Percentiles rank a stretch among this genome's conserved stretches.
Conservation (phyloP, 2,797 vertebrate species). For the Aulostomus chinensis region DNA sequence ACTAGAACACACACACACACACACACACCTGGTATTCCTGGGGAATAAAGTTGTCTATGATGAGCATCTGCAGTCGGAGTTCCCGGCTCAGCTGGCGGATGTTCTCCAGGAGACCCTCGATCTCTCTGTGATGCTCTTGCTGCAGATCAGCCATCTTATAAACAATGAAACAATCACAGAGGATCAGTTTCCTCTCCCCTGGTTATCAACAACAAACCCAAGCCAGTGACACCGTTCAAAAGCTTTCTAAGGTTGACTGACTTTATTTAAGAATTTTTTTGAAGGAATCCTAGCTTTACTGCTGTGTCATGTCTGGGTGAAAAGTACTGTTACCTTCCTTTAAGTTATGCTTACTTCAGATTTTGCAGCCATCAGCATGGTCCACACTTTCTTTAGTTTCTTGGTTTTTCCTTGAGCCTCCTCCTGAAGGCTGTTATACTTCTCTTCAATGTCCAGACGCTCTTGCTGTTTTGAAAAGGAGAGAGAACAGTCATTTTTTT, state of each 20-base stretch:
- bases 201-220: too few species aligned
- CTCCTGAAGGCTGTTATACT: conserved; percentile 97
- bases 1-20: too few species aligned
- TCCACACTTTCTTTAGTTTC: conserved; percentile 99
- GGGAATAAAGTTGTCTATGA: conserved; percentile 98
- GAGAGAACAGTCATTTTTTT: not conserved
- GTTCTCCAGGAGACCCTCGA: conserved; percentile 95
- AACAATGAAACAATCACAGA: not conserved
- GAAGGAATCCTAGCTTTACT: too few species aligned
- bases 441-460: conserved; percentile 97
- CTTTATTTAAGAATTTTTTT: too few species aligned
- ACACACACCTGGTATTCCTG: conserved; percentile 90
- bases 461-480: conserved; percentile 87
- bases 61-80: conserved; percentile 96
- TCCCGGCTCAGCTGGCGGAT: conserved; percentile 97
- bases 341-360: conserved; percentile 85
- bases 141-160: conserved; percentile 96
- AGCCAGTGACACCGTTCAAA: too few species aligned
- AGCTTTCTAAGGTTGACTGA: too few species aligned
- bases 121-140: conserved; percentile 97
- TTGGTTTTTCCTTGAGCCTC: conserved; percentile 99
- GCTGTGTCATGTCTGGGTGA: too few species aligned
- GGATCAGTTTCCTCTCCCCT: not conserved
- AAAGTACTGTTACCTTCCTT: too few species aligned
- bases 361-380: conserved; percentile 99